phyloP scores from a whole-genome alignment of 1,140 invertebrate species.

The Branchinecta lynchi region DNA sequence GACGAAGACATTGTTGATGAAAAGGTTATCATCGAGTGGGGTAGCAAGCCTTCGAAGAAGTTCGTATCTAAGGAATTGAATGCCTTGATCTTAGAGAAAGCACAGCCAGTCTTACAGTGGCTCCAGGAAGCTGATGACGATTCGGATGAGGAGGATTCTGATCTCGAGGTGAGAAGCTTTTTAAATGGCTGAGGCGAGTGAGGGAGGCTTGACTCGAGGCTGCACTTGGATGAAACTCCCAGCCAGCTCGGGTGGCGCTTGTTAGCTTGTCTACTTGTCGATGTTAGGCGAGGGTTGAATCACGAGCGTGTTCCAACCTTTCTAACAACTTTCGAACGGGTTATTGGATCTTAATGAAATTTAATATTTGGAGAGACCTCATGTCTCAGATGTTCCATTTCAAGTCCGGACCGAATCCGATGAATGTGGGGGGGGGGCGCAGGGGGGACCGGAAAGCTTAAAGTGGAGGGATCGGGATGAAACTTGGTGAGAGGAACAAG shows the following conservation, averaged over 20 bases:
- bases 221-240: neutral
- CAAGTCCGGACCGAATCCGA: too few relatives aligned
- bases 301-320: neutral
- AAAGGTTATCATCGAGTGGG: slow-evolving; percentile 84
- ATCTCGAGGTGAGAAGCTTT: slow-evolving; percentile 39
- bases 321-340: neutral
- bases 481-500: too few relatives aligned
- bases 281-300: neutral
- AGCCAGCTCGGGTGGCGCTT: slow-evolving; percentile 3
- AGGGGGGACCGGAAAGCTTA: too few relatives aligned
- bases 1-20: slow-evolving; percentile 90
- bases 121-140: slow-evolving; percentile 87
- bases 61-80: slow-evolving; percentile 80
- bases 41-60: slow-evolving; percentile 80
- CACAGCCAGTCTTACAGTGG: slow-evolving; percentile 89
- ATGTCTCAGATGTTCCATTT: too few relatives aligned
- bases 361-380: too few relatives aligned
- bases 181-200: neutral
- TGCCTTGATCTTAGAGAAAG: slow-evolving; percentile 79
- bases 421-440: too few relatives aligned
- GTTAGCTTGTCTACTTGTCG: neutral
- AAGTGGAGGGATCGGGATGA: too few relatives aligned
- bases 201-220: neutral
- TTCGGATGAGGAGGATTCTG: slow-evolving; percentile 49
- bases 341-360: too few relatives aligned